Conservation (phyloP, 2,797 vertebrate species). For the Sebastes vulpes region DNA sequence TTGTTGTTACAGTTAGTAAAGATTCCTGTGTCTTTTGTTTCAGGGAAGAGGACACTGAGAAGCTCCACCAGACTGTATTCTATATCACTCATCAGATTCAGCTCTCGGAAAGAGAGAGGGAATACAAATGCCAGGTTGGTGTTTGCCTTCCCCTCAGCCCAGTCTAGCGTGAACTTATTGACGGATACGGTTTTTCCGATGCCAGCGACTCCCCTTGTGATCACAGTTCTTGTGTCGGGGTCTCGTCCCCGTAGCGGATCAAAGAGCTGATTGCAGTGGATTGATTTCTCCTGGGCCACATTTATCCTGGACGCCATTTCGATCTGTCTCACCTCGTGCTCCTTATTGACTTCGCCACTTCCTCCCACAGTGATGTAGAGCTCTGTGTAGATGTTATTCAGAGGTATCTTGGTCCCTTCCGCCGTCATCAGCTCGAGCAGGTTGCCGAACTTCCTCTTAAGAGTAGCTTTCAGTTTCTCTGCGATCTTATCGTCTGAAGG, state of each 20-base stretch:
- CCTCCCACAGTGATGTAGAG: constrained; percentile 73
- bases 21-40: constrained; percentile 54
- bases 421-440: constrained; percentile 31
- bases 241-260: constrained; percentile 3
- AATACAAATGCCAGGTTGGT: constrained; percentile 71
- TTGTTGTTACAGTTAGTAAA: constrained; percentile 4
- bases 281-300: constrained; percentile 52
- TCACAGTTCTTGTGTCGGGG: constrained; percentile 53
- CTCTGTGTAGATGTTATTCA: constrained; percentile 74
- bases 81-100: constrained; percentile 77
- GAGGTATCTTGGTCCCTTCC: constrained; percentile 16
- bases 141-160: constrained; percentile 71
- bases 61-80: constrained; percentile 56
- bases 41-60: constrained; percentile 55
- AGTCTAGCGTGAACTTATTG: constrained; percentile 77
- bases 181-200: constrained; percentile 77
- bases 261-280: constrained; percentile 72
- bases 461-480: constrained; percentile 45
- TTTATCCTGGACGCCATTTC: constrained; percentile 46
- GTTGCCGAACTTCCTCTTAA: constrained; percentile 57
- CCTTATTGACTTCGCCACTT: constrained; percentile 52
- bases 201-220: constrained; percentile 78
- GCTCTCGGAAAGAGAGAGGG: constrained; percentile 71
- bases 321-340: constrained; percentile 75
- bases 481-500: constrained; percentile 23